phyloP scores from a whole-genome alignment of 1,140 invertebrate genomes.

The Bradynema listronoti region DNA sequence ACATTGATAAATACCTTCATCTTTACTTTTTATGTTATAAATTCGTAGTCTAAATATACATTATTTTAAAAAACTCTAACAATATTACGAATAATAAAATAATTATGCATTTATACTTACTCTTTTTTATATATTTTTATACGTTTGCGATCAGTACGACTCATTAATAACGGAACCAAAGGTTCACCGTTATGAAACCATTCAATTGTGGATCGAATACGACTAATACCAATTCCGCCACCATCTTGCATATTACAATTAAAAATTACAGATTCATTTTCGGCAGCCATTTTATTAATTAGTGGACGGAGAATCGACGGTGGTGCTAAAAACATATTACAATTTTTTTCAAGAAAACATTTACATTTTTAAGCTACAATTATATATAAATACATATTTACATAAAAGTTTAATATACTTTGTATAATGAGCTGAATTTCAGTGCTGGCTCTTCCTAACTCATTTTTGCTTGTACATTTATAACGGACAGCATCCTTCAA shows the following conservation, averaged over 20 bases:
- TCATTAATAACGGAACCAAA: conserved; percentile 30
- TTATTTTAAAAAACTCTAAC: not conserved
- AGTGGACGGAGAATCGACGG: conserved; percentile 28
- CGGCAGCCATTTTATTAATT: conserved; percentile 25
- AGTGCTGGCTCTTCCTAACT: conserved; percentile 29
- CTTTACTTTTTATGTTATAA: conserved; percentile 5
- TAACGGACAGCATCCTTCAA: conserved; percentile 33
- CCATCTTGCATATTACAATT: conserved; percentile 18
- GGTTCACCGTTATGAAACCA: conserved; percentile 41
- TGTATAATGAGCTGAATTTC: conserved; percentile 41
- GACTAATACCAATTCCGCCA: not conserved
- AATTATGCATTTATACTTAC: conserved; percentile 2
- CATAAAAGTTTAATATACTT: no score
- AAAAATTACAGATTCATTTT: conserved; percentile 20
- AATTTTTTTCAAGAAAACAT: conserved; percentile 3
- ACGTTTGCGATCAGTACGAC: conserved; percentile 23
- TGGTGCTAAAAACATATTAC: conserved; percentile 35
- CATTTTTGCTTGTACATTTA: conserved; percentile 31
- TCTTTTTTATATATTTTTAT: conserved; percentile 21
- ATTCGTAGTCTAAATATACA: conserved; percentile 19
- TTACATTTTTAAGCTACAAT: not conserved
- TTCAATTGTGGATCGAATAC: conserved; percentile 15
- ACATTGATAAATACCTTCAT: conserved; percentile 39
- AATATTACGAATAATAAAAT: not conserved
- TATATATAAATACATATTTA: no score